Base-by-base conservation (phyloP, 2,888 invertebrate genomes). In the Caenorhabditis sp. region DNA sequence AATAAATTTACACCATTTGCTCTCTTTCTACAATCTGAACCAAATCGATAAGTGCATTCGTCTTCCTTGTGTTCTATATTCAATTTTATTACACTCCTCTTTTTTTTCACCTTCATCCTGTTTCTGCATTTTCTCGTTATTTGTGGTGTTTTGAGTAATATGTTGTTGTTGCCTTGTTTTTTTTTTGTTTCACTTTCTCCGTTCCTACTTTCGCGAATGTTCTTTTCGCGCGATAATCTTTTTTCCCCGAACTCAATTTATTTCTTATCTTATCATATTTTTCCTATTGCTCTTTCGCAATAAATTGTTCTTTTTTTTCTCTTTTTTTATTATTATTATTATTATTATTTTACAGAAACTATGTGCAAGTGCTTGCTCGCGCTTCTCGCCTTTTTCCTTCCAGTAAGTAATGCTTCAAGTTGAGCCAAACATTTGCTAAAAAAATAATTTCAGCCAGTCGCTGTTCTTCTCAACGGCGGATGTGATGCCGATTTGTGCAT, bases 381-480 rank as follows among this genome's bases (percentile, higher is more conserved):
- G 12, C 26, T 76, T 10, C 66, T 76, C 27, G 76, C 76, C 0
- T 4, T 76, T 7, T 58, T 76, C 56, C 31, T 59, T 12, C 76
- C 76, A 57, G 76, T 71, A 49, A 66, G 63, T 12, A 1, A 54
- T 26, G 8, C 17, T 31, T 7, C n/a, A n/a, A 31, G 31, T 31
- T 31, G 4, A 10, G 31, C 31, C 10, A 7, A 31, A 31, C 4
- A 31, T 14, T 21, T 20, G 25, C 5, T 20, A 25, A 64, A 12
- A n/a, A 25, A n/a, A 27, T 17, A 25, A 12, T 64, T 76, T 50
- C 59, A 76, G 76, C 76, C 76, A 52, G n/a, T 76, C 52, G 76
- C 76, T 25, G 72, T 76, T 5, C 65, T 76, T 50, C 65, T 76
- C 27, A 59, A 76, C 57, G 31, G 56, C 12, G 76, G 76, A 67